Evolutionary conservation across 2,113 vertebrate species (phyloP), one percentile per base, ranked within the genome.

Genomic region (Delphinapterus leucas): DNA sequence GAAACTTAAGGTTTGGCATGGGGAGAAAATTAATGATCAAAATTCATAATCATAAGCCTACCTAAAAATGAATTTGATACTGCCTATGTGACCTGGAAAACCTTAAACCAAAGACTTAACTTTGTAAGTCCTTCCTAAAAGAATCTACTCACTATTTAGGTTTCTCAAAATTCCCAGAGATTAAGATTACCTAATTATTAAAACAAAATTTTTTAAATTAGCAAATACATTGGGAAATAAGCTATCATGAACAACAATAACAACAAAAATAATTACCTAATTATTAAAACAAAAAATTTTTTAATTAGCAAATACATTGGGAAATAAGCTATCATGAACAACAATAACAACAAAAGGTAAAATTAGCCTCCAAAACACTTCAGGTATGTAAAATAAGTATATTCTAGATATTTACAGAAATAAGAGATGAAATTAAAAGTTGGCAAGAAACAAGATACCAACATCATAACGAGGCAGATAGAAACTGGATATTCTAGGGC

Each of bases 321-420:
- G 83, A 94, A 86, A 81, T 73, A 93, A 88, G 83, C 6, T 47
- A 80, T 44, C 15, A 95, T 15, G 14, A 80, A 65, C 23, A 68
- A 77, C 8, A 92, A 93, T 11, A 81, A 90, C 20, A 79, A 79
- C 2, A 25, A 71, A 74, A 74, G 82, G 38, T 15, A 93, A 82
- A 90, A 90, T 28, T 36, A 81, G 53, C 11, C 38, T 93, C 31
- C 63, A 93, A 65, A 76, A 17, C 20, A 60, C 8, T 36, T 85
- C 38, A 44, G 70, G 25, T 85, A 76, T 44, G 44, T 60, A 94
- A 74, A 85, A 41, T 76, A 73, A 88, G 58, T 81, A 87, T 41
- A 12, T 88, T 68, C 7, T 94, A 89, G 96, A 86, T 63, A 92
- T 25, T 88, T 85, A 60, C 5, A 97, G 68, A 84, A 90, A 93